These are phyloP conservation scores for Ypsolopha sequella DNA, from an alignment of 2,888 invertebrate genomes.

Conservation along the genomic window DNA sequence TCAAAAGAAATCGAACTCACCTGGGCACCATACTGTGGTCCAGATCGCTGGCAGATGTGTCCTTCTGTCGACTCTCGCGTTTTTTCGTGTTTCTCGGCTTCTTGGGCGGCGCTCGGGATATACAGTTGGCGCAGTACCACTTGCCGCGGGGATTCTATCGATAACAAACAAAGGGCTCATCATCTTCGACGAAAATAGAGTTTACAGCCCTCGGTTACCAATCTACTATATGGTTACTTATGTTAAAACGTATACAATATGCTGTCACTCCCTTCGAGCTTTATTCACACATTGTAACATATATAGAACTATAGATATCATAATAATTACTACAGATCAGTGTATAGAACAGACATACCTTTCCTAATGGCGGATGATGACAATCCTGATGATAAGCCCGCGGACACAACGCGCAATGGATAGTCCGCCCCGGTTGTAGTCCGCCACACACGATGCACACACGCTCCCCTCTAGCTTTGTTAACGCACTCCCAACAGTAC, in stretches of 20 bases:
- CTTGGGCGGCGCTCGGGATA: slow-evolving; percentile 84
- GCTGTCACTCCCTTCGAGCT: no score
- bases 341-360: slow-evolving; percentile 35
- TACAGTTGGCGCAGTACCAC: slow-evolving; percentile 92
- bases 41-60: slow-evolving; percentile 32
- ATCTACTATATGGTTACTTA: no score
- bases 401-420: slow-evolving; percentile 91
- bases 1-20: slow-evolving; percentile 18
- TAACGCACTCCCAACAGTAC: slow-evolving; percentile 97
- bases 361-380: slow-evolving; percentile 86
- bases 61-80: slow-evolving; percentile 38
- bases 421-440: slow-evolving; percentile 68
- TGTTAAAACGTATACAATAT: no score
- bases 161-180: neutral
- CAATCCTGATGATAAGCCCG: slow-evolving; percentile 95
- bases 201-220: neutral
- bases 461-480: slow-evolving; percentile 91
- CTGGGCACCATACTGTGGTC: slow-evolving; percentile 54
- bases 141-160: slow-evolving; percentile 81
- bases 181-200: neutral
- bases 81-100: slow-evolving; percentile 75
- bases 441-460: slow-evolving; percentile 96
- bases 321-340: no score
- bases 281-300: no score
- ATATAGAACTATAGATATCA: no score